Evolutionary conservation across 2,888 invertebrate genomes (phyloP), one percentile per base, ranked within the genome.

Genomic region (Glyphotaelius pellucidus): DNA sequence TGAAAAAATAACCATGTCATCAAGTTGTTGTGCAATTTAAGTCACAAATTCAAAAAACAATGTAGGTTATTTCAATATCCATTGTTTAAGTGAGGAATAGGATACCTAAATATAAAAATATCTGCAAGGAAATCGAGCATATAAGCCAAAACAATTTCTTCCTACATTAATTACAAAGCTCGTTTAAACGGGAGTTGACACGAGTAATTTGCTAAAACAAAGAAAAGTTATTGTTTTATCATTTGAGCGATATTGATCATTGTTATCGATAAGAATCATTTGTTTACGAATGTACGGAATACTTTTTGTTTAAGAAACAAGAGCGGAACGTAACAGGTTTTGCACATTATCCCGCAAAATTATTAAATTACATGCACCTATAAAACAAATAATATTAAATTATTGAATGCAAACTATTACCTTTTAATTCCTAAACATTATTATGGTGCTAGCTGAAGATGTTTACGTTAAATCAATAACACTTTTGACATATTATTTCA

Each of bases 401-500:
- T 67, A 67, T 67, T 67, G 25, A 25, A n/a, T 25, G 67, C 67
- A 67, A 67, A 9, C 67, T 0, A 25, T 67, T 67, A 89, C 88
- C 80, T 80, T 35, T 79, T 89, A 79, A 79, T n/a, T 79, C 19
- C 11, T 35, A 79, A 89, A 89, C 88, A 89, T 89, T 89, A 31
- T 79, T 19, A 89, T 25, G 19, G 32, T 79, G 3, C 19, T 38
- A 79, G 80, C 14, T 32, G 80, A 32, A 79, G 80, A 35, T 79
- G 88, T 89, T 89, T 80, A 89, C 35, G 79, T 90, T 47, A 84
- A 90, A 90, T 90, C 90, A 90, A 90, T 90, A 90, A 85, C 90
- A 90, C 84, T 90, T 90, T 84, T 90, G 90, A 90, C 90, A 52
- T 67, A 90, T n/a, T 67, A 67, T 90, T 89, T 89, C 88, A 79